These are phyloP conservation scores for Prunella himalayana DNA, from an alignment of 2,113 vertebrate genomes.

Conservation along the genomic window DNA sequence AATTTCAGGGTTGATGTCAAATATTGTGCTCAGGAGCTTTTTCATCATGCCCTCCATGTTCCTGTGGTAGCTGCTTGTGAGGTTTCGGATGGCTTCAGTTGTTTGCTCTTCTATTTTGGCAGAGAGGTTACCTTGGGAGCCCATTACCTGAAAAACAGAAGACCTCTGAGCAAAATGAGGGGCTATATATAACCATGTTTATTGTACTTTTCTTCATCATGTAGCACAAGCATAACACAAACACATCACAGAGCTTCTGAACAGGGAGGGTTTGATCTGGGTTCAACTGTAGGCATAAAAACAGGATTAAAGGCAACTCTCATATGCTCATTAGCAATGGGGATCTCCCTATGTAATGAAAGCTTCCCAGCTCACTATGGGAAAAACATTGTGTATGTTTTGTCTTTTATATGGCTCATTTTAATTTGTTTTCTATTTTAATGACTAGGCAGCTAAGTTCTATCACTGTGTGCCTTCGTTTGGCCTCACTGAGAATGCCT, in stretches of 20 bases:
- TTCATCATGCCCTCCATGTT: conserved; percentile 55
- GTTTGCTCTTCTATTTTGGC: conserved; percentile 74
- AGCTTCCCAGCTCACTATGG: neutral
- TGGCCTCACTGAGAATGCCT: neutral
- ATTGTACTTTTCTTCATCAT: neutral
- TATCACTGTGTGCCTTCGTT: neutral
- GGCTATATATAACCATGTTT: neutral
- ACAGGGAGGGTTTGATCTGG: neutral
- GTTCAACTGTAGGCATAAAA: neutral
- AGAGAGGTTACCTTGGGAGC: conserved; percentile 73
- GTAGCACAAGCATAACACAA: neutral
- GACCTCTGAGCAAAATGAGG: neutral
- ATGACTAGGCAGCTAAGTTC: conserved; percentile 10
- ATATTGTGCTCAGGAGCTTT: conserved; percentile 65
- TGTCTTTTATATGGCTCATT: neutral
- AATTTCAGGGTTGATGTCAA: conserved; percentile 71
- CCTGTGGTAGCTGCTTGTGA: conserved; percentile 54
- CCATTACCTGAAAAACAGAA: conserved; percentile 71
- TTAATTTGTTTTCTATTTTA: conserved; percentile 42
- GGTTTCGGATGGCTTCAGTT: conserved; percentile 43
- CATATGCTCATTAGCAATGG: neutral
- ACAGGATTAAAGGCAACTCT: neutral
- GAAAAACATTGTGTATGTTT: neutral
- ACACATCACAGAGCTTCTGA: neutral
- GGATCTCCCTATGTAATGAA: neutral